Evolutionary conservation across 2,888 invertebrate species (phyloP).

Genomic region (Anticlea derivata): DNA sequence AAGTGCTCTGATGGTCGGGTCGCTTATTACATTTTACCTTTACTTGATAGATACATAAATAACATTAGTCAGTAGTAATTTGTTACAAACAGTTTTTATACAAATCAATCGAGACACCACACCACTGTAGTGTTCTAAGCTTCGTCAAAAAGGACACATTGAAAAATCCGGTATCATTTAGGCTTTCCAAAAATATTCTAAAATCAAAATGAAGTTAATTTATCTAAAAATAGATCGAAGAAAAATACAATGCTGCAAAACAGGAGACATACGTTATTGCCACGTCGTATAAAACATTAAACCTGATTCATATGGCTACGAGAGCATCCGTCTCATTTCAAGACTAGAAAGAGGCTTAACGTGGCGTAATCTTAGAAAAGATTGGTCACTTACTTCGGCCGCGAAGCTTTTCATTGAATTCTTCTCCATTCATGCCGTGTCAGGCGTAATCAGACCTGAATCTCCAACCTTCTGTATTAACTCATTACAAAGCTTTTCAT

Average conservation of each 20-base stretch:
- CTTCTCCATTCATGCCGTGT: conserved; percentile 55
- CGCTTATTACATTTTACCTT: conserved; percentile 21
- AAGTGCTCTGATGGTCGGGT: conserved; percentile 27
- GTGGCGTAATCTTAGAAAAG: conserved; percentile 57
- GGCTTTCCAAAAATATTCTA: too few species aligned
- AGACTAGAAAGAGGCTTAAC: conserved; percentile 45
- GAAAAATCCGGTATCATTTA: too few species aligned
- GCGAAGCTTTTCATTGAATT: conserved; percentile 60
- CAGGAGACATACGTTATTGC: too few species aligned
- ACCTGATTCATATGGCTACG: neutral
- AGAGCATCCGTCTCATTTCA: conserved; percentile 5
- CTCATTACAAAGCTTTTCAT: conserved; percentile 40
- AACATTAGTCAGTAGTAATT: neutral
- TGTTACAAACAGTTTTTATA: too few species aligned
- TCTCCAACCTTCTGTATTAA: conserved; percentile 50
- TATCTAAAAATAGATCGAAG: too few species aligned
- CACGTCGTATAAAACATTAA: neutral
- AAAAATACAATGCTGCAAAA: too few species aligned
- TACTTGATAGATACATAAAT: conserved; percentile 1
- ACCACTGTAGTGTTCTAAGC: too few species aligned
- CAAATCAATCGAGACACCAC: too few species aligned
- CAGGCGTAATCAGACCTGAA: conserved; percentile 53
- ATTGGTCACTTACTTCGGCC: conserved; percentile 56
- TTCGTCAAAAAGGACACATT: too few species aligned
- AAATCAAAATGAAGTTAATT: too few species aligned